A percentile compares a stretch with the other conserved stretches of the same genome.
phyloP scores from a whole-genome alignment of 2,888 invertebrate genomes.

The Tuberolachnus salignus region DNA sequence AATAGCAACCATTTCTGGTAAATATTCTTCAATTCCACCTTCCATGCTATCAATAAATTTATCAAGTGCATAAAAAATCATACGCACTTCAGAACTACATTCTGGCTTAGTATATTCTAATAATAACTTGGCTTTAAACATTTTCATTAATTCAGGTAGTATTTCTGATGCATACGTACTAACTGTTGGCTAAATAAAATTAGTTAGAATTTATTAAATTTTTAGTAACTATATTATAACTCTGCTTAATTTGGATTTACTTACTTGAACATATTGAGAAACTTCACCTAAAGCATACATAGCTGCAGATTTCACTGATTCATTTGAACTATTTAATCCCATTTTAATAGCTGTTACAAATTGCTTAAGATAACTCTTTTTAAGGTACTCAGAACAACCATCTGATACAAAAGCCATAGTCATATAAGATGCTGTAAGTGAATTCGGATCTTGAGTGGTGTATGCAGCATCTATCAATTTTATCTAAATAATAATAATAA shows the following conservation, averaged over 20 bases:
- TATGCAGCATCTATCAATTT: slow-evolving; percentile 50
- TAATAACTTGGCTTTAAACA: slow-evolving; percentile 53
- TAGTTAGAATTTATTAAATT: slow-evolving; percentile 3
- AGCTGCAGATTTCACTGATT: slow-evolving; percentile 46
- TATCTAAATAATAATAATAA: slow-evolving; percentile 4
- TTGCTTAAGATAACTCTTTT: slow-evolving; percentile 51
- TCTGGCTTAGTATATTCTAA: slow-evolving; percentile 42
- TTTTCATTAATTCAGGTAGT: slow-evolving; percentile 49
- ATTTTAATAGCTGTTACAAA: slow-evolving; percentile 51
- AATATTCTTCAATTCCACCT: slow-evolving; percentile 41
- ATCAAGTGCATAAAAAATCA: slow-evolving; percentile 54
- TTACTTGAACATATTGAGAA: slow-evolving; percentile 52
- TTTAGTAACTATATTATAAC: background rate
- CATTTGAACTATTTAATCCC: slow-evolving; percentile 51
- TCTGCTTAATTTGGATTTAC: background rate
- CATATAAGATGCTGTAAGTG: slow-evolving; percentile 41
- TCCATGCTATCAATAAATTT: slow-evolving; percentile 52
- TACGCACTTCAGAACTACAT: slow-evolving; percentile 53
- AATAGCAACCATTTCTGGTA: slow-evolving; percentile 38
- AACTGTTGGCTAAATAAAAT: slow-evolving; percentile 46
- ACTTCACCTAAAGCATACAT: slow-evolving; percentile 55
- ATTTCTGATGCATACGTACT: slow-evolving; percentile 44
- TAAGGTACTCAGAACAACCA: slow-evolving; percentile 50
- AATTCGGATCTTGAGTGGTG: slow-evolving; percentile 41
- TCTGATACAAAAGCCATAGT: slow-evolving; percentile 50